Evolutionary conservation across 2,113 vertebrate species (phyloP).

Genomic region (Callospermophilus lateralis): DNA sequence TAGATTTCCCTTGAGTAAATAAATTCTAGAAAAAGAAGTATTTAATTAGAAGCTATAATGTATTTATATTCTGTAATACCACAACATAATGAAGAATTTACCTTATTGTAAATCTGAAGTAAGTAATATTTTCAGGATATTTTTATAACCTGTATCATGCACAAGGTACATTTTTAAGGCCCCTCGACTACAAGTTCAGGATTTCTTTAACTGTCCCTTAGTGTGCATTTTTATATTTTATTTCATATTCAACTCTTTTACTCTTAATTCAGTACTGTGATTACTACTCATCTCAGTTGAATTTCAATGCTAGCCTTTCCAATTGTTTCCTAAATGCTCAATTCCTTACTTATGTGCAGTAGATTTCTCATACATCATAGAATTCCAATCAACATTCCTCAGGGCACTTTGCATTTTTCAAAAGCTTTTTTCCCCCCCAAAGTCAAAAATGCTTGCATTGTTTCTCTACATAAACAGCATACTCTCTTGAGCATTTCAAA

Average conservation of each 20-base stretch:
- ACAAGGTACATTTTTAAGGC: neutral
- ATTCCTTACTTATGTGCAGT: conserved; percentile 77
- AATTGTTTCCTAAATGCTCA: conserved; percentile 85
- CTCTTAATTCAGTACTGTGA: conserved; percentile 81
- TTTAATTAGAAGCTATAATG: neutral
- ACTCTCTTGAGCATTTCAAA: conserved; percentile 82
- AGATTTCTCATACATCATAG: conserved; percentile 84
- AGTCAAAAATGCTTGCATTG: conserved; percentile 77
- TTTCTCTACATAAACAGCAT: conserved; percentile 77
- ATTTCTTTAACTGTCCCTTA: neutral
- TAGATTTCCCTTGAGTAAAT: neutral
- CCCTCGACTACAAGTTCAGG: neutral
- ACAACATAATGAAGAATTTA: neutral
- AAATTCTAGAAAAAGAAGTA: conserved; percentile 1
- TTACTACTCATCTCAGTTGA: conserved; percentile 81
- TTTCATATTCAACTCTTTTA: conserved; percentile 80
- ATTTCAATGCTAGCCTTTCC: conserved; percentile 85
- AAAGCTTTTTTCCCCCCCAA: conserved; percentile 75
- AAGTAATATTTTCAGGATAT: neutral
- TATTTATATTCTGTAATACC: conserved; percentile 22
- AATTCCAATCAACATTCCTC: conserved; percentile 86
- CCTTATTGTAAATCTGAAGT: conserved; percentile 28
- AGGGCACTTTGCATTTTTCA: conserved; percentile 76
- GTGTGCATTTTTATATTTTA: conserved; percentile 67
- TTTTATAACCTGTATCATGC: neutral